Base-by-base conservation (phyloP, 2,113 vertebrate species). In the Cyanocitta stelleri region DNA sequence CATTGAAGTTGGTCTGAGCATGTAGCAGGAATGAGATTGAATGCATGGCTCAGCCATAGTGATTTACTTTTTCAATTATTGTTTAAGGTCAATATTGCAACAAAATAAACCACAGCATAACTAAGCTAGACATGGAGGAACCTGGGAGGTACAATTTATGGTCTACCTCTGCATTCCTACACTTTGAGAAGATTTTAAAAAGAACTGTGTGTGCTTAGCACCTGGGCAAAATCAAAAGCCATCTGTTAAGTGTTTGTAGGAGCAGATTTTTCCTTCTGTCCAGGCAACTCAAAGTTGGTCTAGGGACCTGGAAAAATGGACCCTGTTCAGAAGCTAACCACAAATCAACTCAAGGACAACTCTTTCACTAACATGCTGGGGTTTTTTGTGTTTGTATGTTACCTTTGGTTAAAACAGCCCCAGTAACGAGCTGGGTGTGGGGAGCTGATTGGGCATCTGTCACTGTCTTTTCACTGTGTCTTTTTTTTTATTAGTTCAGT, bases 21-120 rank as follows among this genome's bases (percentile, higher is more conserved):
- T 0, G 0, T n/a, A 61, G 18, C 41, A 64, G 49, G 41, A 91
- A n/a, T 52, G 49, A 79, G 67, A 46, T 3, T 46, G 56, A 94
- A 84, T 11, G 39, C 16, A 29, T 0, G 0, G 56, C 52, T 92
- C 52, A 87, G 46, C 33, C 26, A 15, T 4, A 51, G 26, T 80
- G 92, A 90, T 92, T 94, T 87, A 85, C 76, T 73, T 68, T 77
- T 88, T 85, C 72, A 73, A 39, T 97, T 94, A 73, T 76, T 89
- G 46, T 62, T 95, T 91, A 90, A 89, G 87, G 94, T 91, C 87
- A 87, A 51, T 82, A 91, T 85, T 55, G 87, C 37, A 58, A 89
- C 75, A 68, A 74, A 94, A 93, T 83, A 91, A 97, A 84, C 59
- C 0, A 0, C 33, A 62, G 67, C 37, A 18, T 91, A 94, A 95